Conservation (phyloP, 2,113 vertebrate species). For the Scolopax mira region DNA sequence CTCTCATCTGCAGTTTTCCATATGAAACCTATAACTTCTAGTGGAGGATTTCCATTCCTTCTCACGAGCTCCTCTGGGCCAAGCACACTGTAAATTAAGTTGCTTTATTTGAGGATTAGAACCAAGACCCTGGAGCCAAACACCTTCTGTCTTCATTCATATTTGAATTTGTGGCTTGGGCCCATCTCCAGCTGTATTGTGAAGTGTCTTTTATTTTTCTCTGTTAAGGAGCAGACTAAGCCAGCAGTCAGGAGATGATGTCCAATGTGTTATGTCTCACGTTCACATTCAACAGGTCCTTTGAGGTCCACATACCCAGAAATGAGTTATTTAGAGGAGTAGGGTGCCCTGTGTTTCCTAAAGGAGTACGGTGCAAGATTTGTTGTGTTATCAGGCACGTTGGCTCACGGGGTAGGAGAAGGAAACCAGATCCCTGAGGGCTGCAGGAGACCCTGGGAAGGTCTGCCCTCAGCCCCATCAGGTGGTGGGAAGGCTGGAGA, state of each 20-base stretch:
- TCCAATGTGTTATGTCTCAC: neutral
- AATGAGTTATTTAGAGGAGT: neutral
- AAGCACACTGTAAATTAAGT: neutral
- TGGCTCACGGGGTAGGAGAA: neutral
- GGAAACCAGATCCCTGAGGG: neutral
- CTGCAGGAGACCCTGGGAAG: neutral
- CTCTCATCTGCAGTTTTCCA: neutral
- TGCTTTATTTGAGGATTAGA: neutral
- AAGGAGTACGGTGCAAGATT: neutral
- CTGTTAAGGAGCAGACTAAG: neutral
- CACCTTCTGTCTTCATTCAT: neutral
- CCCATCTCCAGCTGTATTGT: neutral
- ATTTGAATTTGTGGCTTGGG: conserved; percentile 26
- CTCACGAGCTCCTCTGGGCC: neutral
- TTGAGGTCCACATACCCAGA: neutral
- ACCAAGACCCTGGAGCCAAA: conserved; percentile 31
- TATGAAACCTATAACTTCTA: neutral
- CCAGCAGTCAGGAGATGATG: neutral
- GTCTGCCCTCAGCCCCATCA: neutral
- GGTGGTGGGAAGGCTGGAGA: neutral
- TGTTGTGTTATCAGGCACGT: rapidly evolving
- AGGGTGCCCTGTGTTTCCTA: neutral
- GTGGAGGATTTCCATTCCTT: neutral
- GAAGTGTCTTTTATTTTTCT: neutral
- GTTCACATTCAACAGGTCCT: neutral